phyloP scores from a whole-genome alignment of 1,140 invertebrate species.

The Monochamus saltuarius region DNA sequence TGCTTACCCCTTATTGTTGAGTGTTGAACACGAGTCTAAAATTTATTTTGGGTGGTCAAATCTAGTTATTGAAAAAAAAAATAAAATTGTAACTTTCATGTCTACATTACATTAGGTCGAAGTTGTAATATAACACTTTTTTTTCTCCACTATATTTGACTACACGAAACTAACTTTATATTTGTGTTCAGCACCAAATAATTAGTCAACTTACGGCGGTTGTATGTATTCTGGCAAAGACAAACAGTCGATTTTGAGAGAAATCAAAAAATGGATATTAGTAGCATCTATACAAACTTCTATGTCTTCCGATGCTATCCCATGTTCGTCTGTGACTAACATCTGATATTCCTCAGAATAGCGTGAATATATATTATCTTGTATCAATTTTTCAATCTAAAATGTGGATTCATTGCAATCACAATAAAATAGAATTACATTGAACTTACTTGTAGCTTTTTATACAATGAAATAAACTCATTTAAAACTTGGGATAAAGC shows the following conservation, averaged over 20 bases:
- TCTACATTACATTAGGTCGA: too few species aligned
- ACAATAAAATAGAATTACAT: slow-evolving; percentile 6
- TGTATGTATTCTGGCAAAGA: slow-evolving; percentile 43
- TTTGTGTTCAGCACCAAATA: too few species aligned
- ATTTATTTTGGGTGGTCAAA: too few species aligned
- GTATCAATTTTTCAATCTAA: slow-evolving; percentile 40
- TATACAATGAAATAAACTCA: slow-evolving; percentile 47
- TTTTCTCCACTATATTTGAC: too few species aligned
- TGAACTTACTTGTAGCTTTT: slow-evolving; percentile 42
- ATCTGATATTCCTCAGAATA: slow-evolving; percentile 43
- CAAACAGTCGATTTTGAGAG: slow-evolving; percentile 42
- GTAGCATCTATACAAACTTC: slow-evolving; percentile 46
- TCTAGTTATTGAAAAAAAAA: too few species aligned
- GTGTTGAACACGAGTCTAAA: too few species aligned
- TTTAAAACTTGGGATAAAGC: slow-evolving; percentile 42
- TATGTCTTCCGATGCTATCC: slow-evolving; percentile 40
- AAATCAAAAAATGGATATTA: slow-evolving; percentile 46
- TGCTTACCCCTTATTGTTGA: too few species aligned
- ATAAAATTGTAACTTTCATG: too few species aligned
- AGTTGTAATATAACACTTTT: too few species aligned
- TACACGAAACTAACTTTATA: too few species aligned
- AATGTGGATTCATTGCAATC: slow-evolving; percentile 13
- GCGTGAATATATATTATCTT: slow-evolving; percentile 38
- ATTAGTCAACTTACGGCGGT: slow-evolving; percentile 27
- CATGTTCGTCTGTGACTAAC: slow-evolving; percentile 29